Percentiles rank a stretch among this genome's conserved stretches.
phyloP scores from a whole-genome alignment of 92 coral and sea anemone species.

The Zoanthus sansibaricus region DNA sequence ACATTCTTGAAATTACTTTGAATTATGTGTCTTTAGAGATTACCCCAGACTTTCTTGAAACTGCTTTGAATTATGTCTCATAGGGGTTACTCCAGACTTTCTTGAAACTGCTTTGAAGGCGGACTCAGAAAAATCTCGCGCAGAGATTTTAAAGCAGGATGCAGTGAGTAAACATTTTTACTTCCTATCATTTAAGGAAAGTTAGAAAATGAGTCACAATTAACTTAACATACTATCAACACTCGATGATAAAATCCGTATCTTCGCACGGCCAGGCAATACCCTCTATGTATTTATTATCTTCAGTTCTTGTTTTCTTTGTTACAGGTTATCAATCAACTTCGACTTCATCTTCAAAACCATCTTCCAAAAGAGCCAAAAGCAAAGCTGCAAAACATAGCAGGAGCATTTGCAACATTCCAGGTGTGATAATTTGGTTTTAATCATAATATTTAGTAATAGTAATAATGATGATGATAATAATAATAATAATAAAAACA shows the following conservation, averaged over 20 bases:
- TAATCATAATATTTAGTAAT: neutral
- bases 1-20: no score
- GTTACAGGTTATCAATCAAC: conserved; percentile 76
- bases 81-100: conserved; percentile 19
- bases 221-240: no score
- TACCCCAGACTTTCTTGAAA: neutral
- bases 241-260: no score
- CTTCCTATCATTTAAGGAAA: neutral
- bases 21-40: neutral
- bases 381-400: conserved; percentile 82
- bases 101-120: conserved; percentile 40
- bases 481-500: no score
- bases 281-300: neutral
- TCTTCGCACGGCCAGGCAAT: no score
- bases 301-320: neutral
- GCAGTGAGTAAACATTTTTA: conserved; percentile 45
- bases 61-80: neutral
- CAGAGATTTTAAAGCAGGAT: conserved; percentile 71
- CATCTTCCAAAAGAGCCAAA: conserved; percentile 85
- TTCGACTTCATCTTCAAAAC: conserved; percentile 80
- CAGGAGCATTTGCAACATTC: conserved; percentile 80
- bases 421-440: conserved; percentile 57
- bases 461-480: neutral
- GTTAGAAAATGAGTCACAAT: no score
- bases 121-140: conserved; percentile 64